Percentiles rank a stretch among this genome's conserved stretches.
Evolutionary conservation across 2,797 vertebrate species (phyloP).

Genomic region (Ptychadena robeensis): DNA sequence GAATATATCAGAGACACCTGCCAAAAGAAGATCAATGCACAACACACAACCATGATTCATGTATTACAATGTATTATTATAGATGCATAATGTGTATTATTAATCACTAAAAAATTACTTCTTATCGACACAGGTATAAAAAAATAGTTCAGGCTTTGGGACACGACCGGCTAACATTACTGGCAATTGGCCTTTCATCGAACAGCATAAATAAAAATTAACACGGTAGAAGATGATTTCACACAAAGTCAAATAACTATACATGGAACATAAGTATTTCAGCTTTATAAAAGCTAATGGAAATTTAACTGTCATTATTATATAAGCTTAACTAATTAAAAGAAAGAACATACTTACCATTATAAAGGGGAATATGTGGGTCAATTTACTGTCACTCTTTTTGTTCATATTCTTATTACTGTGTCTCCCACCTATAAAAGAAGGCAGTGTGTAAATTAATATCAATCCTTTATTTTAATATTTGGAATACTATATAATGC

Average conservation of each 20-base stretch:
- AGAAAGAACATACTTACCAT: slow-evolving; percentile 79
- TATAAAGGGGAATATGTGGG: slow-evolving; percentile 81
- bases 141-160: not conserved
- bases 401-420: slow-evolving; percentile 78
- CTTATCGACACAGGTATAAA: no score
- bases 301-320: no score
- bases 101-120: not conserved
- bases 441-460: not conserved
- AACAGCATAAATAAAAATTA: no score
- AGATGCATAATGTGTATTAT: not conserved
- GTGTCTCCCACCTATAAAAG: slow-evolving; percentile 22
- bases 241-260: not conserved
- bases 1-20: slow-evolving; percentile 87
- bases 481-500: not conserved
- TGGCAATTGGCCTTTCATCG: no score
- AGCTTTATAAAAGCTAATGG: not conserved
- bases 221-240: no score
- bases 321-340: not conserved
- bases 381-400: slow-evolving; percentile 74
- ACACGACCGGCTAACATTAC: not conserved
- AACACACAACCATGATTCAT: not conserved
- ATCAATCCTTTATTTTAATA: not conserved
- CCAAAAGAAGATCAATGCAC: slow-evolving; percentile 52
- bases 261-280: not conserved
- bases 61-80: not conserved